Evolutionary conservation across 2,113 vertebrate genomes (phyloP).

Genomic region (Ptychochromis oligacanthus): DNA sequence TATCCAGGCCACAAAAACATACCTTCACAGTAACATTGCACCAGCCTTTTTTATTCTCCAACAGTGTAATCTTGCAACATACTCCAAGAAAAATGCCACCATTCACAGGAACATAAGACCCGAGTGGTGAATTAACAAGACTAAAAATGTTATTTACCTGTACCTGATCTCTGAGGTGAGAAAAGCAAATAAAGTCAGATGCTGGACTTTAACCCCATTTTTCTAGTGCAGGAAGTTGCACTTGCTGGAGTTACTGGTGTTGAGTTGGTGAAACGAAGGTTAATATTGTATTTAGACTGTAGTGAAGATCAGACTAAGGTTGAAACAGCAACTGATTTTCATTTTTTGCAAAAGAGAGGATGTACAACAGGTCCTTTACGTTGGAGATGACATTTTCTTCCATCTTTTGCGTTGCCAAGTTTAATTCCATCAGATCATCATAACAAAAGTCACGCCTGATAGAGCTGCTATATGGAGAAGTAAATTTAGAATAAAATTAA

Average conservation of each 20-base stretch:
- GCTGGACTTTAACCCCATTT: background rate
- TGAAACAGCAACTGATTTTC: background rate
- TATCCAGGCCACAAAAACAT: background rate
- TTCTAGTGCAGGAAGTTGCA: background rate
- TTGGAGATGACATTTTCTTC: background rate
- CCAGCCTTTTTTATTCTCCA: background rate
- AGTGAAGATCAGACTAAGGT: background rate
- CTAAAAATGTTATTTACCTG: background rate
- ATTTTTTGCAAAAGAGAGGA: background rate
- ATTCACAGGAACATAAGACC: background rate
- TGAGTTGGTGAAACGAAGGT: background rate
- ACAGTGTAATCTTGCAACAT: background rate
- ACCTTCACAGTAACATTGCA: background rate
- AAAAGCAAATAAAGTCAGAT: background rate
- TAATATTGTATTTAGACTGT: background rate
- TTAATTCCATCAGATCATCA: background rate
- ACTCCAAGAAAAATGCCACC: background rate
- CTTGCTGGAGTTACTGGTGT: background rate
- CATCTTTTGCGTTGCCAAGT: background rate
- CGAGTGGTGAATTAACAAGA: rapidly evolving
- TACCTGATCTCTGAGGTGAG: background rate
- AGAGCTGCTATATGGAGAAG: background rate
- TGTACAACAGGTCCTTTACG: background rate
- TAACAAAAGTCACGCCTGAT: background rate
- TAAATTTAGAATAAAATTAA: background rate